Evolutionary conservation across 2,797 vertebrate species (phyloP).

Genomic region (Australoheros facetus): DNA sequence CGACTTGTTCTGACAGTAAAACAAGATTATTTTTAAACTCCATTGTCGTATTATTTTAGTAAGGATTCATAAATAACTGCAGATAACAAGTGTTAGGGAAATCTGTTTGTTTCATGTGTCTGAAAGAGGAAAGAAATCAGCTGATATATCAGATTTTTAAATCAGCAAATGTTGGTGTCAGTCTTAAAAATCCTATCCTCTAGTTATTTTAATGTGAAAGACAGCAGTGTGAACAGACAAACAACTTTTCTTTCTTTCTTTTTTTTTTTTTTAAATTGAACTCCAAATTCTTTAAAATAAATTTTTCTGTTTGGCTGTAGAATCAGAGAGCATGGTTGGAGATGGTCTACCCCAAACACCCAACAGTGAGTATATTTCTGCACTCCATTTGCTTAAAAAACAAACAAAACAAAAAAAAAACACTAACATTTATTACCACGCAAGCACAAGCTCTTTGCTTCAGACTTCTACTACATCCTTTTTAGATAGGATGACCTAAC

Average conservation of each 20-base stretch:
- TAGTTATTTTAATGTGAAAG: neutral
- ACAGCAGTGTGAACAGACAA: neutral
- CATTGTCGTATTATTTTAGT: too few relatives aligned
- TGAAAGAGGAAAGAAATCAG: too few relatives aligned
- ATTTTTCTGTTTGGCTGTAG: conserved; percentile 70
- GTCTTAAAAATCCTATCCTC: neutral
- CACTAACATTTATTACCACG: conserved; percentile 12
- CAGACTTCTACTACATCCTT: conserved; percentile 8
- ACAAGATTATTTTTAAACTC: neutral
- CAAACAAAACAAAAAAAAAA: too few relatives aligned
- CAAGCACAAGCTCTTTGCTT: conserved; percentile 30
- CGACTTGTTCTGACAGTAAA: neutral
- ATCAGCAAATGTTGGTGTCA: neutral
- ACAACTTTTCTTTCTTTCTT: conserved; percentile 6
- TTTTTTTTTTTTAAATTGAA: neutral
- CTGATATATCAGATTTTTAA: neutral
- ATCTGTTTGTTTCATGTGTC: too few relatives aligned
- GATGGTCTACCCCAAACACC: conserved; percentile 87
- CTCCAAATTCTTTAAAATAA: neutral
- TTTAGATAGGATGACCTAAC: neutral
- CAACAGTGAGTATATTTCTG: conserved; percentile 88
- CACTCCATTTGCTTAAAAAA: conserved; percentile 6
- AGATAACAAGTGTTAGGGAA: too few relatives aligned
- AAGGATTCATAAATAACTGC: too few relatives aligned
- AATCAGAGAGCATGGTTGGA: conserved; percentile 89